Evolutionary conservation across 1,140 invertebrate species (phyloP), one percentile per base, ranked within the genome.

Genomic region (Brachionus rubens): DNA sequence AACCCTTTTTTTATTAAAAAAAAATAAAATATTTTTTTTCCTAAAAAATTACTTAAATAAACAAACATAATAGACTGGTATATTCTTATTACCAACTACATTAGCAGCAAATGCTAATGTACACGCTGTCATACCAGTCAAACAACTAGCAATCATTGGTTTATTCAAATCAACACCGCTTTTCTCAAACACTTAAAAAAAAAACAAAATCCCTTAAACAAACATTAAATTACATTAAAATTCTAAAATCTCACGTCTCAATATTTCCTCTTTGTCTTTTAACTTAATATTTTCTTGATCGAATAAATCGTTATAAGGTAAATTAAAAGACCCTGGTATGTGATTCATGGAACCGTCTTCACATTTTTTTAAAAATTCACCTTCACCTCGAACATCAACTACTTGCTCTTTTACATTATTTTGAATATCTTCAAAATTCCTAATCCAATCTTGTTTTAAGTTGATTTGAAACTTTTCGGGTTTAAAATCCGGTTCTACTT

Each of bases 41-140:
- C 26, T 40, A 75, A 75, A 0, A 62, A 40, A 21, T 6, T 41
- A 30, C 24, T 30, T 30, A 28, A 46, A 21, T 43, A 59, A 40
- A 19, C 54, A 33, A 30, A 76, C 54, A 48, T 46, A 47, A 62
- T 59, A 62, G 7, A 76, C 43, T 47, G 75, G 48, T 19, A 62
- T 28, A 28, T 28, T 26, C n/a, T 16, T 14, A 36, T 76, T 40
- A 47, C 40, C 56, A 9, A 54, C 6, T n/a, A 75, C 14, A 76
- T 76, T n/a, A 7, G 41, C 54, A 30, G 48, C 54, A 14, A 76
- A 48, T n/a, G 75, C 52, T 50, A 76, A 36, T 10, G 54, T 24
- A 36, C 54, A 54, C 14, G 75, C 75, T 33, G 75, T 76, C 54
- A 59, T 76, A 28, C 75, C 75, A 28, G 75, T 76, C 54, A 62